Evolutionary conservation across 2,888 invertebrate genomes (phyloP).

Genomic region (Acanthosepion lycidas): DNA sequence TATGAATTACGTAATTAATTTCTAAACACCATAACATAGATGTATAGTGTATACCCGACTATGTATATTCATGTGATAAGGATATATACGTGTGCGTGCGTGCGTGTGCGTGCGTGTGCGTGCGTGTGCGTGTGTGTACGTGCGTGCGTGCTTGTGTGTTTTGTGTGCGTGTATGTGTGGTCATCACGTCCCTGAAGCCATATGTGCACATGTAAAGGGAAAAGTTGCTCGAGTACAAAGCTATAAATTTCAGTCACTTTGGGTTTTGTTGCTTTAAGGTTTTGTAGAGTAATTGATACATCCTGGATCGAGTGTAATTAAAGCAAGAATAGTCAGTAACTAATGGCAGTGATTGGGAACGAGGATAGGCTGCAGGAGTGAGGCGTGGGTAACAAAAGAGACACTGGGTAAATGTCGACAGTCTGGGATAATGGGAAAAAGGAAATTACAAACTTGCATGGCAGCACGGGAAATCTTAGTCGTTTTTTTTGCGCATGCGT

Average conservation of each 20-base stretch:
- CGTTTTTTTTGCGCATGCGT: not conserved
- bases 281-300: slow-evolving; percentile 12
- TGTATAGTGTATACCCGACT: not conserved
- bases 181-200: too few relatives aligned
- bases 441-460: not conserved
- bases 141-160: not conserved
- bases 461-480: not conserved
- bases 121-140: not conserved
- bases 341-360: not conserved
- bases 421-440: not conserved
- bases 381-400: not conserved
- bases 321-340: not conserved
- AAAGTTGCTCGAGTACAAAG: not conserved
- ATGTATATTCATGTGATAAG: not conserved
- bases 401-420: slow-evolving; percentile 20
- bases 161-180: not conserved
- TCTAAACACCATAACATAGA: too few relatives aligned
- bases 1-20: too few relatives aligned
- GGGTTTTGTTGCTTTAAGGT: slow-evolving; percentile 1
- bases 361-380: not conserved
- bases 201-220: slow-evolving; percentile 16
- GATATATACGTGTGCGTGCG: too few relatives aligned
- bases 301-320: slow-evolving; percentile 33
- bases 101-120: too few relatives aligned
- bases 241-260: not conserved